A percentile compares a stretch with the other conserved stretches of the same genome.
phyloP scores from a whole-genome alignment of 2,888 invertebrate genomes.

The Tachina fera region DNA sequence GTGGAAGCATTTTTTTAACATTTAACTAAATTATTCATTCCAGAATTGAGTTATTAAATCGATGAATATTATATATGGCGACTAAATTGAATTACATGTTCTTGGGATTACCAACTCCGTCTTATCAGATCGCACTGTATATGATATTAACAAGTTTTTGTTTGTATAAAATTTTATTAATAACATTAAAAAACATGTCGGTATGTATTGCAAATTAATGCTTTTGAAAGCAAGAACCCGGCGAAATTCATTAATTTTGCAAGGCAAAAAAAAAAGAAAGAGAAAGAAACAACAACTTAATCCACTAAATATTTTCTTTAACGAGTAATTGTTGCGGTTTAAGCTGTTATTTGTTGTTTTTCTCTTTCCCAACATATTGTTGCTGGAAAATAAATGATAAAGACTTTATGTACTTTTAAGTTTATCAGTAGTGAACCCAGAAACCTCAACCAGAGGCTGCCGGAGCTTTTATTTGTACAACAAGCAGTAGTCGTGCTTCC shows the following conservation, averaged over 20 bases:
- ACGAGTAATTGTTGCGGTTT: conserved; percentile 50
- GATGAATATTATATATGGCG: too few relatives aligned
- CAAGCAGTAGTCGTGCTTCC: not conserved
- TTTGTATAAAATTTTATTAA: too few relatives aligned
- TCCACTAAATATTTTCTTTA: conserved; percentile 34
- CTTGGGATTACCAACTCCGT: too few relatives aligned
- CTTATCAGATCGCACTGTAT: too few relatives aligned
- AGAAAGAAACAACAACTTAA: conserved; percentile 19
- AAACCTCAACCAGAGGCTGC: conserved; percentile 31
- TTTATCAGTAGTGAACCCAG: conserved; percentile 49
- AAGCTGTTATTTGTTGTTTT: not conserved
- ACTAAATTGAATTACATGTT: too few relatives aligned
- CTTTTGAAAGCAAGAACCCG: too few relatives aligned
- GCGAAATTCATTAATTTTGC: not conserved
- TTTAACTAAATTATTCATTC: too few relatives aligned
- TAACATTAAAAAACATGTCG: too few relatives aligned
- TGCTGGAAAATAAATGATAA: conserved; percentile 55
- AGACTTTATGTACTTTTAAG: conserved; percentile 45
- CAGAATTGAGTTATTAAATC: too few relatives aligned
- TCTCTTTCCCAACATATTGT: conserved; percentile 10
- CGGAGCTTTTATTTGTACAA: not conserved
- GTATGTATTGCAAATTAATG: too few relatives aligned
- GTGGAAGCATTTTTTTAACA: too few relatives aligned
- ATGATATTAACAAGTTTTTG: too few relatives aligned
- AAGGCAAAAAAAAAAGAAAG: not conserved